A percentile compares a stretch with the other conserved stretches of the same genome.
Conservation (phyloP, 92 coral and sea anemone genomes). For the Siderastrea radians region DNA sequence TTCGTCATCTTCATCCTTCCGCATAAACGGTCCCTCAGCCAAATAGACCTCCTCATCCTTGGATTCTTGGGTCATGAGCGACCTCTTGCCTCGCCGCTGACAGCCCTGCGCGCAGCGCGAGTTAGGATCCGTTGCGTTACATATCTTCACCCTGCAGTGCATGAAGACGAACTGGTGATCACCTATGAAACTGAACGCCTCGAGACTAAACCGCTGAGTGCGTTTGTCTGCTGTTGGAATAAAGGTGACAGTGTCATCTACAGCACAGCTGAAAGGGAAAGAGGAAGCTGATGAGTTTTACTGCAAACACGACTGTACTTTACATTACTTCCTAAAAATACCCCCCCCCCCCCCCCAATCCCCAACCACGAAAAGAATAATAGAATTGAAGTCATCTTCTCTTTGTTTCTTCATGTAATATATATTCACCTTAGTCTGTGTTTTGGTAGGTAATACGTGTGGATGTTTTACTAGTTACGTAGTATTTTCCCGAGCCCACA, state of each 20-base stretch:
- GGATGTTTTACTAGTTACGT: no score
- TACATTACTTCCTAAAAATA: no score
- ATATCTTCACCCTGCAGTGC: conserved; percentile 43
- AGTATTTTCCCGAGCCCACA: no score
- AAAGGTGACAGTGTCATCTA: conserved; percentile 28
- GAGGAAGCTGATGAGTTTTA: background rate
- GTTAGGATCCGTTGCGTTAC: conserved; percentile 39
- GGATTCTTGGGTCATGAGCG: conserved; percentile 2
- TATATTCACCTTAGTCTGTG: no score
- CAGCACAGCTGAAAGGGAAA: conserved; percentile 26
- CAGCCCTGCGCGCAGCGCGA: conserved; percentile 55
- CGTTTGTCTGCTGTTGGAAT: background rate
- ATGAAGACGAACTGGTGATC: conserved; percentile 37
- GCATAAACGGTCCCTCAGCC: conserved; percentile 43
- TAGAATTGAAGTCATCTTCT: no score
- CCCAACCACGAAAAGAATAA: no score
- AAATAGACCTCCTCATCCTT: conserved; percentile 31
- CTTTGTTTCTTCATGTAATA: no score
- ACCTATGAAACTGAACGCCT: conserved; percentile 44
- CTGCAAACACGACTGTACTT: no score
- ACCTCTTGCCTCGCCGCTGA: background rate
- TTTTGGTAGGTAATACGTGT: no score
- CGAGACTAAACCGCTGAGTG: conserved; percentile 23
- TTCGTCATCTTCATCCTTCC: background rate
- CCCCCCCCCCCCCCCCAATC: no score